phyloP scores from a whole-genome alignment of 2,113 vertebrate species.

The Leucosticte australis region DNA sequence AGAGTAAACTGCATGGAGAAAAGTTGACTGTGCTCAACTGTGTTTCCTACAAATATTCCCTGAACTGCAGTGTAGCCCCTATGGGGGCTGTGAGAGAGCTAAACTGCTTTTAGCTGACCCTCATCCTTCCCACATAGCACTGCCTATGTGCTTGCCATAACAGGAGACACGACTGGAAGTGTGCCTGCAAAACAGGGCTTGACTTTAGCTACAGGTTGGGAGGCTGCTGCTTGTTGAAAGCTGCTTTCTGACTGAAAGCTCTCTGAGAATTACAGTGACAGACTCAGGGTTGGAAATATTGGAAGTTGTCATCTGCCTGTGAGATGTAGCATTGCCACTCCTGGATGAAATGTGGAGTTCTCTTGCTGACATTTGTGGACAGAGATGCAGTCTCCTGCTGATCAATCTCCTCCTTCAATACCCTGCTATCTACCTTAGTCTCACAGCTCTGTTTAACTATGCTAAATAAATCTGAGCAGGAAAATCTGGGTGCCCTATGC shows the following conservation, averaged over 20 bases:
- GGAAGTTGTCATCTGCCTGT: not conserved
- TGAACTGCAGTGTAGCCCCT: not conserved
- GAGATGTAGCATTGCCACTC: not conserved
- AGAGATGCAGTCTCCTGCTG: not conserved
- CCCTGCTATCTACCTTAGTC: not conserved
- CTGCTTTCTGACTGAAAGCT: not conserved
- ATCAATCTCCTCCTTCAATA: not conserved
- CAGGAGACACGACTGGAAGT: not conserved
- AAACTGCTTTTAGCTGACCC: slow-evolving; percentile 11
- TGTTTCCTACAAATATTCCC: not conserved
- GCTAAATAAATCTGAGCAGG: not conserved
- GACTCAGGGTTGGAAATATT: not conserved
- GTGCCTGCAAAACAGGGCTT: not conserved
- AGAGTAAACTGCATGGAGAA: not conserved
- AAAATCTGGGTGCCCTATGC: not conserved
- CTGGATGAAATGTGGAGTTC: not conserved
- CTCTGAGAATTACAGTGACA: not conserved
- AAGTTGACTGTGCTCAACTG: not conserved
- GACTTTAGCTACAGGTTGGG: not conserved
- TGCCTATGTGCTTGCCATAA: not conserved
- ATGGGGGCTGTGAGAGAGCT: not conserved
- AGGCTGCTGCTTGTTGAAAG: not conserved
- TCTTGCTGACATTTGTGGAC: not conserved
- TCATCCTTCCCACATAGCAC: not conserved
- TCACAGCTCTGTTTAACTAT: not conserved